phyloP scores from a whole-genome alignment of 2,888 invertebrate species.

The Callosobruchus maculatus region DNA sequence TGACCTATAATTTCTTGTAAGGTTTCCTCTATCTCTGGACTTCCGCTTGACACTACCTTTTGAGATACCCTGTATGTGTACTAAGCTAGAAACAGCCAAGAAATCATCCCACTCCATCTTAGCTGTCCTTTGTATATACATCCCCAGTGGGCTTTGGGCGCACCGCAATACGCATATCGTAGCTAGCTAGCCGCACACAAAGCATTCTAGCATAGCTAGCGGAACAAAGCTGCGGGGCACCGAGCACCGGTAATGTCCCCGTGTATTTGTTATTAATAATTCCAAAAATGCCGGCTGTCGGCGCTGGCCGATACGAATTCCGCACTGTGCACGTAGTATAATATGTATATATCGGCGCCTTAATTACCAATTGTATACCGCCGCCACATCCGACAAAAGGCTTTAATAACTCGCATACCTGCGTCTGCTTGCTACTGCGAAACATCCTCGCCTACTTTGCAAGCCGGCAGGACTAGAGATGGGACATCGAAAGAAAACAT shows the following conservation, averaged over 20 bases:
- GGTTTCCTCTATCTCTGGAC: too few relatives aligned
- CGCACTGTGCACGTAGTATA: too few relatives aligned
- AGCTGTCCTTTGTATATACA: neutral
- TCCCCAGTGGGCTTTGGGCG: neutral
- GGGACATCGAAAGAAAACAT: too few relatives aligned
- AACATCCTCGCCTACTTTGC: conserved; percentile 21
- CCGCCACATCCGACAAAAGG: conserved; percentile 30
- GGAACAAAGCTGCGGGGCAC: conserved; percentile 24
- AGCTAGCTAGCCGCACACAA: neutral
- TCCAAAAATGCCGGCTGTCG: conserved; percentile 32
- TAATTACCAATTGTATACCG: conserved; percentile 38
- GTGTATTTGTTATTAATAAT: conserved; percentile 33
- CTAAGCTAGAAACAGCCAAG: too few relatives aligned
- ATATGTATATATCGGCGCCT: conserved; percentile 23
- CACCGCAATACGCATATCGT: neutral
- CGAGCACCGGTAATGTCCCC: conserved; percentile 27
- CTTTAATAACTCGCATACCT: conserved; percentile 42
- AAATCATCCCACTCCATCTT: neutral
- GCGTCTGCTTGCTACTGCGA: conserved; percentile 3
- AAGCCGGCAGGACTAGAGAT: too few relatives aligned
- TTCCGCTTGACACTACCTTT: too few relatives aligned
- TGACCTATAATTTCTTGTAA: too few relatives aligned
- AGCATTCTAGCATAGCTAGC: neutral
- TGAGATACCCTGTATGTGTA: too few relatives aligned
- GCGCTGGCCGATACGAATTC: conserved; percentile 29